Evolutionary conservation across 2,113 vertebrate genomes (phyloP), one percentile per base, ranked within the genome.

Genomic region (Phalacrocorax aristotelis): DNA sequence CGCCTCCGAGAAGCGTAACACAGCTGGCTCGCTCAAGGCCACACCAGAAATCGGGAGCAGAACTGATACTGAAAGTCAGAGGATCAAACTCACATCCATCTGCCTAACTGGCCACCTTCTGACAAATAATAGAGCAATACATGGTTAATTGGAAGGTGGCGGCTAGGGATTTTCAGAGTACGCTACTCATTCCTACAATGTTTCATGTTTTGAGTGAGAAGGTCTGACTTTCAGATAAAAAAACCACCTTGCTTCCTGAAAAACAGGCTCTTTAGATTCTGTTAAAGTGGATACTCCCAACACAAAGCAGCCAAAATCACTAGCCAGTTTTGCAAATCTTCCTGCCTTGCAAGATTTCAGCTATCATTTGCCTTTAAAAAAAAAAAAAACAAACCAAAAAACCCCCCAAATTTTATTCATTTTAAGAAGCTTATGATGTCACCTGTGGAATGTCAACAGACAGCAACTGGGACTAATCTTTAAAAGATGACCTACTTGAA

Each of bases 401-500:
- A 38, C 10, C 38, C 38, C 38, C 7, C 62, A 48, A 95, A 96
- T 94, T 97, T 90, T 70, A 92, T 95, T 96, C 75, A 92, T 96
- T 94, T 92, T 97, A 97, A 97, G 97, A 93, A 95, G 96, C 93
- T 96, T 97, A 97, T 95, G 91, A 95, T 92, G 92, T 97, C 97
- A 96, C 83, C 70, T 90, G 91, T 96, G 90, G 97, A 96, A 97
- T 96, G 93, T 86, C 93, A 96, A 96, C 93, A 95, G 93, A 96
- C 90, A 97, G 69, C 89, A 96, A 97, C 85, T 96, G 93, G 91
- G 75, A 71, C 77, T 97, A 97, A 97, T 97, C 95, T 74, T 83
- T 92, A 82, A 93, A 96, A 97, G 95, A 95, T 97, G 97, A 96
- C 96, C 96, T 97, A 97, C 94, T 97, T 97, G 95, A 97, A 97